A percentile compares a stretch with the other conserved stretches of the same genome.
Evolutionary conservation across 1,140 invertebrate species (phyloP).

Genomic region (Pseudomyrmex cubaensis): DNA sequence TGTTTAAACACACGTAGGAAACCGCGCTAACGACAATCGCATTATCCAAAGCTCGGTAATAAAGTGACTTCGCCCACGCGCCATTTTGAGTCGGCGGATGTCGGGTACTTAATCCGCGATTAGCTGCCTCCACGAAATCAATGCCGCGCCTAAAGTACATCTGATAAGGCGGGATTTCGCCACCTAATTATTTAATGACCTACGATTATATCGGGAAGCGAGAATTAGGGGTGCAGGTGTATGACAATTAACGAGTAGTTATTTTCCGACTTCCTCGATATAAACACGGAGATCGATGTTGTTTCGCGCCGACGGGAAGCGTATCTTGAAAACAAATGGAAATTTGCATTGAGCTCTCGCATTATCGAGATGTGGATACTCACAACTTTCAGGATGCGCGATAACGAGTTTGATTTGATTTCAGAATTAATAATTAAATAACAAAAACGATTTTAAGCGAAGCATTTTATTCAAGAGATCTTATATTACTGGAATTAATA

Average conservation of each 20-base stretch:
- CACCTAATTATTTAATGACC: conserved; percentile 67
- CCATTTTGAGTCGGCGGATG: conserved; percentile 46
- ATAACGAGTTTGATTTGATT: not conserved
- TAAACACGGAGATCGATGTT: conserved; percentile 19
- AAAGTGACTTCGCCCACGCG: conserved; percentile 63
- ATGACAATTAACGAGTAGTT: conserved; percentile 31
- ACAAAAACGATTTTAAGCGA: not conserved
- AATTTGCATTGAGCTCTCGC: conserved; percentile 16
- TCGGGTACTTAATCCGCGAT: conserved; percentile 65
- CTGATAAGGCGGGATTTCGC: conserved; percentile 50
- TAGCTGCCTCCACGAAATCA: conserved; percentile 58
- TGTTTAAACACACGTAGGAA: not conserved
- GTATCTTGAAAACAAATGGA: not conserved
- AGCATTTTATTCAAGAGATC: not conserved
- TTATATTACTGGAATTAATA: not conserved
- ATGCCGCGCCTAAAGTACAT: conserved; percentile 63
- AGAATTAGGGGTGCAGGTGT: conserved; percentile 13
- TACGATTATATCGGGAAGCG: conserved; percentile 37
- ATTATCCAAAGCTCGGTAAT: conserved; percentile 35
- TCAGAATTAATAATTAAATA: conserved; percentile 6
- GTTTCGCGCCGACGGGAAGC: not conserved
- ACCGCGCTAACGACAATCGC: conserved; percentile 1
- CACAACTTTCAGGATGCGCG: not conserved
- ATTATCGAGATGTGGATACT: not conserved
- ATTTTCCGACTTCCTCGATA: conserved; percentile 47